phyloP scores from a whole-genome alignment of 2,113 vertebrate genomes.

The Alectura lathami region DNA sequence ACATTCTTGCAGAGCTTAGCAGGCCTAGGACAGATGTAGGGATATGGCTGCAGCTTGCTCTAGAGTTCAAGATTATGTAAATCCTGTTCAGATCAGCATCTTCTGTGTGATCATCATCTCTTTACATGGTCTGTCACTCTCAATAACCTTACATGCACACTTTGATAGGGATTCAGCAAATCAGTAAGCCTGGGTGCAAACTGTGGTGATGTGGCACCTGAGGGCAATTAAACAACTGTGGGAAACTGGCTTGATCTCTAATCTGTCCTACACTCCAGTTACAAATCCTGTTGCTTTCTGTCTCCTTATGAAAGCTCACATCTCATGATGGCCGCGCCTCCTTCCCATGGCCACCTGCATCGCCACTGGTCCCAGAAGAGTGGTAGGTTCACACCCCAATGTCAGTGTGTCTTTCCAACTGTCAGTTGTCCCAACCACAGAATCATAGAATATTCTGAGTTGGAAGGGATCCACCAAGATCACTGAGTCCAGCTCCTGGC shows the following conservation, averaged over 20 bases:
- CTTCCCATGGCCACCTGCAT: neutral
- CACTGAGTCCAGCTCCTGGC: neutral
- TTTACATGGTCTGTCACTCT: neutral
- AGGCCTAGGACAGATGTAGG: too few relatives aligned
- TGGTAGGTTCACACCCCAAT: accelerated
- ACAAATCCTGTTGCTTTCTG: neutral
- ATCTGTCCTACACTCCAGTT: neutral
- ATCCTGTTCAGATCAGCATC: neutral
- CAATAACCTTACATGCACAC: neutral
- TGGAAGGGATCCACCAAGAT: neutral
- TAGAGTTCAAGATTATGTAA: neutral
- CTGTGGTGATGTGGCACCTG: neutral
- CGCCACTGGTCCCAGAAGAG: neutral
- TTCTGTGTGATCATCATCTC: neutral
- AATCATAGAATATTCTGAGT: neutral
- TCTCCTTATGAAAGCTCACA: neutral
- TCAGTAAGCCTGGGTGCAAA: neutral
- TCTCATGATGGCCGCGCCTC: neutral
- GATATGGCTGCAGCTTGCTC: neutral
- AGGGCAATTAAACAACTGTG: neutral
- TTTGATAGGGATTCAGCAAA: neutral
- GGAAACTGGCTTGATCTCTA: neutral
- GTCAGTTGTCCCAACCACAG: neutral
- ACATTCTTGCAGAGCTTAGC: accelerated
- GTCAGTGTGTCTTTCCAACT: accelerated